phyloP scores from a whole-genome alignment of 2,797 vertebrate species.

The Myotis planiceps region DNA sequence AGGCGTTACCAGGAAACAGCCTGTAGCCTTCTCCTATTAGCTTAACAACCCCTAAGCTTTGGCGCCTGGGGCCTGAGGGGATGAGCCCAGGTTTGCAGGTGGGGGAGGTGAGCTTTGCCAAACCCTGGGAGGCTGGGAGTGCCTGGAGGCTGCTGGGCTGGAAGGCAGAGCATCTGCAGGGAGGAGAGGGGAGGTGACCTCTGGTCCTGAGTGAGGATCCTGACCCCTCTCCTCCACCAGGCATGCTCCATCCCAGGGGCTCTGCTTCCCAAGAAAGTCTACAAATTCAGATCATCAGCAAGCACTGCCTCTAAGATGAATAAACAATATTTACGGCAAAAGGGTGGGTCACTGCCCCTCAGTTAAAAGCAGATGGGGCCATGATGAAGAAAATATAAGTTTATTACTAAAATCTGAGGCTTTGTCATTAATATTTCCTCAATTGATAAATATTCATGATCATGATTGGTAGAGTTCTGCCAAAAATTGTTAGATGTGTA shows the following conservation, averaged over 20 bases:
- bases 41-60: slow-evolving; percentile 21
- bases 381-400: neutral
- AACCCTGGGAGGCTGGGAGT: neutral
- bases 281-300: neutral
- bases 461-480: neutral
- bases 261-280: neutral
- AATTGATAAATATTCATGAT: neutral
- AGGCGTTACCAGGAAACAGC: slow-evolving; percentile 62
- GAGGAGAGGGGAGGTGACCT: neutral
- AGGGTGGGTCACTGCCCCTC: neutral
- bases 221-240: neutral
- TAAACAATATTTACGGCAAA: neutral
- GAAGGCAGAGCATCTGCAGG: neutral
- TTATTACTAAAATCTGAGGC: neutral
- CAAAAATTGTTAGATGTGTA: neutral
- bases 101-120: neutral
- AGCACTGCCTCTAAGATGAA: neutral
- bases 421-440: neutral
- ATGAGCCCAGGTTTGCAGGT: neutral
- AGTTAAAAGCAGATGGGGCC: fast-evolving
- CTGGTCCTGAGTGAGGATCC: neutral
- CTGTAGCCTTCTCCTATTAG: neutral
- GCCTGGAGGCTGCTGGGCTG: neutral
- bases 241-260: neutral
- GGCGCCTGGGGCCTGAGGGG: neutral